These are phyloP conservation scores for Harlomillsia oculata DNA, from an alignment of 1,140 invertebrate species.

Conservation along the genomic window DNA sequence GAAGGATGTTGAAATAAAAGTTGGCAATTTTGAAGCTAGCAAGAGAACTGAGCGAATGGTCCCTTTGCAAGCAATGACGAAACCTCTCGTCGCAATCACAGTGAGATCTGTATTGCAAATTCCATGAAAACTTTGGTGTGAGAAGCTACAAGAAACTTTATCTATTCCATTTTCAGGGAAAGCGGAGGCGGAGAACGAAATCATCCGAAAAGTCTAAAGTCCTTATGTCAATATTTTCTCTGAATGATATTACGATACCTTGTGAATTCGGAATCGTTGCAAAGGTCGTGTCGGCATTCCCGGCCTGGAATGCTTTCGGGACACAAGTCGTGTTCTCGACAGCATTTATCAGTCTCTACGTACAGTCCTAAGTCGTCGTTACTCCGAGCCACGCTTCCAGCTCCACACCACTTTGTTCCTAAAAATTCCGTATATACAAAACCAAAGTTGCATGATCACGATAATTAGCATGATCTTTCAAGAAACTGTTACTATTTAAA, in stretches of 20 bases:
- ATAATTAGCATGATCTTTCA: too few relatives aligned
- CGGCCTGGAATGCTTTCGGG: constrained; percentile 46
- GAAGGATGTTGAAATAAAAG: constrained; percentile 34
- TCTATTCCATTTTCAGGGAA: too few relatives aligned
- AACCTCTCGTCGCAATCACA: constrained; percentile 62
- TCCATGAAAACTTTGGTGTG: too few relatives aligned
- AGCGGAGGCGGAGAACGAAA: too few relatives aligned
- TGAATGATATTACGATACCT: constrained; percentile 41
- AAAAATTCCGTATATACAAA: neutral
- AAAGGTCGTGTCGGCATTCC: constrained; percentile 55
- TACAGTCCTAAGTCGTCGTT: constrained; percentile 59
- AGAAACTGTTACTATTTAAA: neutral
- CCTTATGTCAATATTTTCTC: constrained; percentile 14
- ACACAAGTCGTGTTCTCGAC: constrained; percentile 67
- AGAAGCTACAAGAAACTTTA: too few relatives aligned
- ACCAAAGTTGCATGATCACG: too few relatives aligned
- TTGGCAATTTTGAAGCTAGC: constrained; percentile 35
- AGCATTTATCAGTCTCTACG: constrained; percentile 61
- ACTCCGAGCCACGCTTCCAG: constrained; percentile 57
- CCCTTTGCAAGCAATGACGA: constrained; percentile 50
- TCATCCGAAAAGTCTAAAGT: neutral
- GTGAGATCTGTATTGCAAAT: constrained; percentile 46
- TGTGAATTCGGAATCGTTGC: constrained; percentile 57
- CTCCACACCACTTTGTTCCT: constrained; percentile 61
- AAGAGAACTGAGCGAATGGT: constrained; percentile 13